phyloP scores from a whole-genome alignment of 2,797 vertebrate species.

The Passerculus sandwichensis region DNA sequence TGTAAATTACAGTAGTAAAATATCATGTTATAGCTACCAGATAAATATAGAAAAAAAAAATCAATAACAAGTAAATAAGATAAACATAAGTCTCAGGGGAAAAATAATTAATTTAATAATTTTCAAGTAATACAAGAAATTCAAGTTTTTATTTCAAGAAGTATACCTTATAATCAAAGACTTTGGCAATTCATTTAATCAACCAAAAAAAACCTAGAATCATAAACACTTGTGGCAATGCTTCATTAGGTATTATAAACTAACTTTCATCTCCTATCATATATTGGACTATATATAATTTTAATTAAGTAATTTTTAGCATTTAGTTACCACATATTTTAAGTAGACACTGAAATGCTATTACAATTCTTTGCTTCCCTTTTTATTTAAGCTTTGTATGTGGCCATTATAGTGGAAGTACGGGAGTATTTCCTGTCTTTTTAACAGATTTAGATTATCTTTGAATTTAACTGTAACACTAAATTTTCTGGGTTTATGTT shows the following conservation, averaged over 20 bases:
- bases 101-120: background rate
- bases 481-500: background rate
- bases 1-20: background rate
- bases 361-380: background rate
- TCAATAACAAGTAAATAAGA: background rate
- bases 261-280: background rate
- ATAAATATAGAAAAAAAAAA: background rate
- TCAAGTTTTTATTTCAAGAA: background rate
- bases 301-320: background rate
- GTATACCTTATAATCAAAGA: background rate
- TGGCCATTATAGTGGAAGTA: background rate
- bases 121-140: background rate
- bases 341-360: background rate
- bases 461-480: background rate
- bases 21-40: background rate
- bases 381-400: background rate
- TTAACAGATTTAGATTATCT: background rate
- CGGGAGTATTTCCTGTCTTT: background rate
- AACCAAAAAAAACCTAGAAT: accelerated
- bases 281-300: background rate
- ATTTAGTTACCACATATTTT: background rate
- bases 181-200: background rate
- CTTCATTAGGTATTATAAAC: background rate
- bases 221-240: background rate
- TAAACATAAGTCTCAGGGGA: accelerated